Base-by-base conservation (phyloP, 2,888 invertebrate species). In the Cerastis leucographa region DNA sequence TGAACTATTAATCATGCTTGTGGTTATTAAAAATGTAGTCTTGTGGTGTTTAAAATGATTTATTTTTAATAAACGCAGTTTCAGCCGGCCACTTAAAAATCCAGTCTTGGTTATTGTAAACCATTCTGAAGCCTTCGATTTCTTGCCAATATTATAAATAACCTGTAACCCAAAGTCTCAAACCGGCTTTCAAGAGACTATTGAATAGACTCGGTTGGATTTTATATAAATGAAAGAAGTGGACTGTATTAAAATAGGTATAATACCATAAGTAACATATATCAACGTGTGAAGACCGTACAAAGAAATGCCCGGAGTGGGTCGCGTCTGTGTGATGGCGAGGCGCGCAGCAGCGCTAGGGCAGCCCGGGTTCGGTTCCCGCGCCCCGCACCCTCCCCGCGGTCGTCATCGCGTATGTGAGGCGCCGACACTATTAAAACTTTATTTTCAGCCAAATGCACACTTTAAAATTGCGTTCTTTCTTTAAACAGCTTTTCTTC, bases 401-500 rank as follows among this genome's bases (percentile, higher is more conserved):
- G n/a, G n/a, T n/a, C n/a, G n/a, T n/a, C n/a, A n/a, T n/a, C n/a
- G n/a, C n/a, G n/a, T n/a, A n/a, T n/a, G n/a, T n/a, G n/a, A n/a
- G n/a, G n/a, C n/a, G n/a, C n/a, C n/a, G n/a, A n/a, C n/a, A n/a
- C n/a, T n/a, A n/a, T 4, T 14, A 25, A 12, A 29, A 59, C 19
- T 61, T 29, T 35, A 42, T 40, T 69, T 56, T 56, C 40, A 70
- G 42, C 25, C 64, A 29, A 65, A 65, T 19, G 6, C 22, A 70
- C 17, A 44, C 17, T 12, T 44, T 14, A 29, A 11, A 29, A 46
- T 14, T 22, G 8, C 14, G 3, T 59, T 44, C n/a, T 2, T 59
- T 44, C n/a, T 2, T 67, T 17, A 42, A 62, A 66, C 44, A 54
- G 9, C 0, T 40, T 72, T 49, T 72, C 46, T 85, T 89, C 40